Base-by-base conservation (phyloP, 2,113 vertebrate genomes). In the Macrotus californicus region DNA sequence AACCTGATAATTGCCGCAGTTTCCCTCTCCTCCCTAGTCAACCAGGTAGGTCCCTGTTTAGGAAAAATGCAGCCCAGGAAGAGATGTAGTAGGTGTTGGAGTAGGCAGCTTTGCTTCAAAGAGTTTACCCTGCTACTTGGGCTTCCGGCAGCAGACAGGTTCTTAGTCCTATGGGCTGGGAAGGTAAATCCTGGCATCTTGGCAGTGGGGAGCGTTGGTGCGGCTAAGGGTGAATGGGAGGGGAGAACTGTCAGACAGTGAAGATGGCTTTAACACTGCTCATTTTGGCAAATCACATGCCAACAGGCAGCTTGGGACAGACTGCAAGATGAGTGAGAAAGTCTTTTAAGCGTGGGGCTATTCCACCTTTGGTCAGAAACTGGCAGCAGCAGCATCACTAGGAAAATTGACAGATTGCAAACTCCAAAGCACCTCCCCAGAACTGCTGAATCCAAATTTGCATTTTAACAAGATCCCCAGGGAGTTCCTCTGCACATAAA, bases 401-500 rank as follows among this genome's bases (percentile, higher is more conserved):
- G 69, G 36, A 83, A 67, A 67, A 18, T n/a, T 52, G 46, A n/a
- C 29, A 59, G 94, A 91, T 83, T 93, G 79, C 86, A 69, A 82
- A 73, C 46, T 61, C 61, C 50, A 19, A 31, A 81, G 11, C 6
- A 46, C 73, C 26, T 31, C 50, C n/a, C 19, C 52, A 43, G 79
- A 76, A 54, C 77, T 69, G 67, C 70, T 3, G 46, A 87, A 73
- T 79, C 43, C 50, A 31, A 94, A 96, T 95, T 92, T 93, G 69
- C 95, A 94, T 96, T 91, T 96, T 94, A 97, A 87, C 24, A 48
- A 95, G 90, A 77, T 79, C 67, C 12, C 66, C 85, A 50, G 92
- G 73, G 69, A 43, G 81, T 85, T 92, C 87, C 61, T 90, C 72
- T 64, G 70, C 54, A 69, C 93, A 93, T 79, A 87, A 54, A 82